phyloP scores from a whole-genome alignment of 1,140 invertebrate species.

The Megalonaias nervosa region DNA sequence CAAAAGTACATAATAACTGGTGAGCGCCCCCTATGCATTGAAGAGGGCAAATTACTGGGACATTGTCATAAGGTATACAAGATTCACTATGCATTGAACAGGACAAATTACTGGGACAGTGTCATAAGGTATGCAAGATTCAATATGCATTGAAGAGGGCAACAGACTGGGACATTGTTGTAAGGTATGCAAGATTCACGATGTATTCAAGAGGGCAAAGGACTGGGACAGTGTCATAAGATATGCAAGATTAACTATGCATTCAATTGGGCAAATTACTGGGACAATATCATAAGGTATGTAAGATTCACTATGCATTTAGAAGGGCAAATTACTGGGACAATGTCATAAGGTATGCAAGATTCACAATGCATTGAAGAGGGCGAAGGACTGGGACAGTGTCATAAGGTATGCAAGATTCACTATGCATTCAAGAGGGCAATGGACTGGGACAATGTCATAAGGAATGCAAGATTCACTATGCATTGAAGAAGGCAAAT shows the following conservation, averaged over 20 bases:
- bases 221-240: constrained; percentile 95
- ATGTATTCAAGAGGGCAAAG: constrained; percentile 90
- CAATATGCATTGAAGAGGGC: neutral
- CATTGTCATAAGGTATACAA: constrained; percentile 90
- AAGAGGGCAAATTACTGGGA: constrained; percentile 96
- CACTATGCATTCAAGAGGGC: neutral
- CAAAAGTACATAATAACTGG: no score
- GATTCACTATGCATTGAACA: constrained; percentile 89
- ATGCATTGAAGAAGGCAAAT: constrained; percentile 95
- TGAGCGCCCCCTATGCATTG: constrained; percentile 91
- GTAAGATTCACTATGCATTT: constrained; percentile 92
- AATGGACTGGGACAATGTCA: constrained; percentile 50
- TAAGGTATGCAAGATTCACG: constrained; percentile 93
- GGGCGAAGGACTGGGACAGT: constrained; percentile 94
- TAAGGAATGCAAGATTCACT: constrained; percentile 82
- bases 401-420: constrained; percentile 79
- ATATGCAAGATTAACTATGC: constrained; percentile 35
- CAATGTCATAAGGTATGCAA: constrained; percentile 85
- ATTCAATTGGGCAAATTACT: neutral
- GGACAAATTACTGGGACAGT: constrained; percentile 93
- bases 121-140: constrained; percentile 80
- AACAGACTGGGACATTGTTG: constrained; percentile 48
- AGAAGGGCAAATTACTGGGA: constrained; percentile 96
- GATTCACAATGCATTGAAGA: constrained; percentile 88
- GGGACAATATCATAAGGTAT: constrained; percentile 66